Evolutionary conservation across 2,113 vertebrate genomes (phyloP).

Genomic region (Osmerus mordax): DNA sequence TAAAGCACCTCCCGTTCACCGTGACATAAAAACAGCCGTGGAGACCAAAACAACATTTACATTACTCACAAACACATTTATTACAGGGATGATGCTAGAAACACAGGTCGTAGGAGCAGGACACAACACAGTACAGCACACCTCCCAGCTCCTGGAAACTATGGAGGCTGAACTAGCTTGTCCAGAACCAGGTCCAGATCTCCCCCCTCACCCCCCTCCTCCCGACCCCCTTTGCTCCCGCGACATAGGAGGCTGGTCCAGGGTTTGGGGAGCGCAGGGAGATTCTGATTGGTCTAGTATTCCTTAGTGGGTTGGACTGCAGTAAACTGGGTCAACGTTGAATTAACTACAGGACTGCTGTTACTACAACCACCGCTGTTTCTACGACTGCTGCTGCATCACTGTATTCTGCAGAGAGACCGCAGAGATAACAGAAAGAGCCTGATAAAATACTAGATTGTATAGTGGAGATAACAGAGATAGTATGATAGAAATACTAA

Average conservation of each 20-base stretch:
- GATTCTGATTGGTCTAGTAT: slow-evolving; percentile 14
- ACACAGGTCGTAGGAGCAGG: no score
- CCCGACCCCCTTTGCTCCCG: background rate
- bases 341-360: slow-evolving; percentile 28
- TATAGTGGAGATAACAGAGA: background rate
- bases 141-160: no score
- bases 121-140: no score
- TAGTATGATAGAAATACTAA: background rate
- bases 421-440: background rate
- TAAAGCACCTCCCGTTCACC: no score
- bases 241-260: background rate
- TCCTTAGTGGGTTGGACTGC: slow-evolving; percentile 23
- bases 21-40: no score
- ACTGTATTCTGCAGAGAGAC: background rate
- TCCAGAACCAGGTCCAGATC: no score
- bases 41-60: no score
- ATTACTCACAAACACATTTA: no score
- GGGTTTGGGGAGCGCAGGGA: background rate
- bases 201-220: no score
- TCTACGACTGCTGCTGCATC: background rate
- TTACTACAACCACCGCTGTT: background rate
- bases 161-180: no score
- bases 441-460: background rate
- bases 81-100: no score
- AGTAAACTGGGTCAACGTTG: slow-evolving; percentile 43